Evolutionary conservation across 2,113 vertebrate species (phyloP).

Genomic region (Nycticorax nycticorax): DNA sequence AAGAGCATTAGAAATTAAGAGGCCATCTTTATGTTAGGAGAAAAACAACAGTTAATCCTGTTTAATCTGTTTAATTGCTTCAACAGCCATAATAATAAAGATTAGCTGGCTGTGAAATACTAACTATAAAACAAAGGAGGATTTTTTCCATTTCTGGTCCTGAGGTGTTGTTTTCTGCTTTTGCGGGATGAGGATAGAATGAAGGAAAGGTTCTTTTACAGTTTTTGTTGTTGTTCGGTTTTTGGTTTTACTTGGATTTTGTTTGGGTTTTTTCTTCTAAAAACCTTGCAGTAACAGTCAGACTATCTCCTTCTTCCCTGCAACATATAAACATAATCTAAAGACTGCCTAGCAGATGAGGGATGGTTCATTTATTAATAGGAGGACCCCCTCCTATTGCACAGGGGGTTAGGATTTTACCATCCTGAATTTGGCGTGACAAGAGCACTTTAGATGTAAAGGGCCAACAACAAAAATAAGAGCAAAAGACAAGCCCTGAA

Average conservation of each 20-base stretch:
- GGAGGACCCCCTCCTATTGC: background rate
- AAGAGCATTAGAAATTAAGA: slow-evolving; percentile 46
- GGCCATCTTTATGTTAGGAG: slow-evolving; percentile 8
- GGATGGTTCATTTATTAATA: background rate
- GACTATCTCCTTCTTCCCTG: background rate
- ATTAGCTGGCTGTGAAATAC: slow-evolving; percentile 50
- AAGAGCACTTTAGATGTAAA: background rate
- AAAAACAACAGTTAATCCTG: slow-evolving; percentile 47
- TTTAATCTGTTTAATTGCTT: slow-evolving; percentile 52
- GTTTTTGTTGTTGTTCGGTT: background rate
- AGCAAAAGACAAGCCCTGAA: background rate
- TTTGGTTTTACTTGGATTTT: background rate
- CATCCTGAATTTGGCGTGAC: background rate
- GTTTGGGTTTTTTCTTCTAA: background rate
- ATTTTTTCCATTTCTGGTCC: background rate
- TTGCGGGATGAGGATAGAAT: background rate
- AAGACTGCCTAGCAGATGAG: background rate
- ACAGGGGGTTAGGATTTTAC: background rate
- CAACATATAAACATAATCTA: background rate
- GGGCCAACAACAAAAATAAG: background rate
- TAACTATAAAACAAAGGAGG: slow-evolving; percentile 22
- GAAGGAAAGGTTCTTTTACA: background rate
- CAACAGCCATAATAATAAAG: slow-evolving; percentile 49
- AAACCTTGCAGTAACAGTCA: background rate
- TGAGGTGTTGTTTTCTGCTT: background rate